These are phyloP conservation scores for Nephila pilipes DNA, from an alignment of 1,140 invertebrate genomes.

Conservation along the genomic window DNA sequence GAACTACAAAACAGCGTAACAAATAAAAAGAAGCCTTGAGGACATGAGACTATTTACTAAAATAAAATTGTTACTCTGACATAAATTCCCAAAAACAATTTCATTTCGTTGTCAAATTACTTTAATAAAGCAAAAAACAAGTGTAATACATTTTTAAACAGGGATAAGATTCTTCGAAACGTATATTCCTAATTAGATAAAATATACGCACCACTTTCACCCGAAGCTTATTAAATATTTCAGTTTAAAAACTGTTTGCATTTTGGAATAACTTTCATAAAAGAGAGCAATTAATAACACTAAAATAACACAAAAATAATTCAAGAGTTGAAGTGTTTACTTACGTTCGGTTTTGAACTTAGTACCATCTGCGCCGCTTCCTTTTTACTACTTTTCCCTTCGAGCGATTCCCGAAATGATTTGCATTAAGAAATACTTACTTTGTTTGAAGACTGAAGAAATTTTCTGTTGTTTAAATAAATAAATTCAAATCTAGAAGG, in stretches of 20 bases:
- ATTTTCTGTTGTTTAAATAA: not conserved
- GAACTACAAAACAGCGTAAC: too few species aligned
- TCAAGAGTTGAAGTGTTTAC: not conserved
- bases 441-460: not conserved
- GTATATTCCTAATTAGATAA: not conserved
- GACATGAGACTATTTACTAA: too few species aligned
- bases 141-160: not conserved
- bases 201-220: not conserved
- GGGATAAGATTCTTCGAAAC: not conserved
- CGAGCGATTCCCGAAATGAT: not conserved
- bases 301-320: constrained; percentile 21
- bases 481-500: not conserved
- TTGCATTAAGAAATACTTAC: constrained; percentile 17
- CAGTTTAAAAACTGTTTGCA: not conserved
- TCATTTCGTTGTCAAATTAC: too few species aligned
- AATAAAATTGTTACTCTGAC: too few species aligned
- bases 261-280: not conserved
- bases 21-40: too few species aligned
- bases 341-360: not conserved
- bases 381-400: not conserved
- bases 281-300: not conserved
- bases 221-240: not conserved
- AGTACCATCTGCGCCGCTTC: not conserved
- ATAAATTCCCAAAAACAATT: too few species aligned
- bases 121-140: not conserved